These are phyloP conservation scores for Alectoris magna DNA, from an alignment of 2,797 vertebrate genomes.

Conservation along the genomic window DNA sequence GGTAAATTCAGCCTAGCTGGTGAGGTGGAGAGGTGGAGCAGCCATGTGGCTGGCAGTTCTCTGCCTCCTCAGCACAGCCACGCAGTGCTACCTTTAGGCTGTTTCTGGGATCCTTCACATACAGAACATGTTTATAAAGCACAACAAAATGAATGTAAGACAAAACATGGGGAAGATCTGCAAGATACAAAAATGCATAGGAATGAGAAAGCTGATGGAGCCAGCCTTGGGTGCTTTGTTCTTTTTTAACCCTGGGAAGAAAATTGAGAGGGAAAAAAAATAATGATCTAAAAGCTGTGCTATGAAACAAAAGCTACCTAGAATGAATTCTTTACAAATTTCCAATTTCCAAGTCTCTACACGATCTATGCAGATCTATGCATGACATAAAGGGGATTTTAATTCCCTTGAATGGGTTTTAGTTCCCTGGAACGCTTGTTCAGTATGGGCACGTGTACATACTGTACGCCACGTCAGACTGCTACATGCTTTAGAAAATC, in stretches of 20 bases:
- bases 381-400: background rate
- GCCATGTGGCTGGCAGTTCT: background rate
- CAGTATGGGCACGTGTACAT: fast-evolving
- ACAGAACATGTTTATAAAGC: background rate
- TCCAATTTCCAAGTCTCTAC: background rate
- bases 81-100: background rate
- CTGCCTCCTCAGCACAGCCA: background rate
- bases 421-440: background rate
- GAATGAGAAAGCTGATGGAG: background rate
- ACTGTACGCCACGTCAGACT: background rate
- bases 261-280: background rate
- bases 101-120: background rate
- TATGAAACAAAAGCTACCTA: background rate
- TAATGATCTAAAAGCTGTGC: background rate
- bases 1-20: background rate
- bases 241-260: background rate
- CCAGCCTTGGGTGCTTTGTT: background rate
- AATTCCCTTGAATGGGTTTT: background rate
- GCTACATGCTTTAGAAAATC: background rate
- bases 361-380: background rate
- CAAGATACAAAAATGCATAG: background rate
- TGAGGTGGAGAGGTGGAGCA: background rate
- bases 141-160: background rate
- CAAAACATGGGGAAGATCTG: background rate
- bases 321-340: background rate